Percentiles rank a stretch among this genome's conserved stretches.
phyloP scores from a whole-genome alignment of 2,888 invertebrate species.

The Gonocerus acuteangulatus region DNA sequence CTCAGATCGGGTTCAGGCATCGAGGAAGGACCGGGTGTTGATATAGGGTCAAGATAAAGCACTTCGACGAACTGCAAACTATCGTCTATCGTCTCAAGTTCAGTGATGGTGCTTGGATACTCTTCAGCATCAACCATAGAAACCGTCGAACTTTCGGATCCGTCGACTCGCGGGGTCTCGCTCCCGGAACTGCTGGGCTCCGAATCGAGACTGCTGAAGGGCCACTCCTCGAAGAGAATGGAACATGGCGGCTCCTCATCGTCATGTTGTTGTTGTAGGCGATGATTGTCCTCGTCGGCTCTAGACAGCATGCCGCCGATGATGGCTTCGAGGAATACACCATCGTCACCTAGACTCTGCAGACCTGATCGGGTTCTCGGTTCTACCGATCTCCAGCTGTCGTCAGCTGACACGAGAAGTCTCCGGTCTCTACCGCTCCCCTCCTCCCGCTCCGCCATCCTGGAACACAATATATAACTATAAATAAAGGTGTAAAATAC shows the following conservation, averaged over 20 bases:
- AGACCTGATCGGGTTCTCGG: background rate
- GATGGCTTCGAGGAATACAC: constrained; percentile 31
- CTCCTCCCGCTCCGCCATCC: constrained; percentile 15
- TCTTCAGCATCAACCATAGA: constrained; percentile 2
- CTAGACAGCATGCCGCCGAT: constrained; percentile 27
- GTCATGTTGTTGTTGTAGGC: constrained; percentile 1
- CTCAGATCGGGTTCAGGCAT: background rate
- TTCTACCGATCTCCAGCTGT: background rate
- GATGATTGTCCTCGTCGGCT: background rate
- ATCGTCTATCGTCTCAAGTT: constrained; percentile 5
- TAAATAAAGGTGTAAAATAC: background rate
- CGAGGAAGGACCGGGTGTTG: constrained; percentile 4
- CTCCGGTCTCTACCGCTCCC: background rate
- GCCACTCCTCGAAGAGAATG: constrained; percentile 22
- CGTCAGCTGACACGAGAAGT: constrained; percentile 3
- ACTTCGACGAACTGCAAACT: background rate
- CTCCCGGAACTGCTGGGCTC: constrained; percentile 12
- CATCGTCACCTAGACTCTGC: constrained; percentile 29
- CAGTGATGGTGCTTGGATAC: constrained; percentile 9
- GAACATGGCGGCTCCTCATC: background rate
- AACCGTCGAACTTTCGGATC: constrained; percentile 5
- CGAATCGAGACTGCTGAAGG: constrained; percentile 19
- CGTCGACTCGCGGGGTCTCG: background rate
- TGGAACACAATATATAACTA: background rate
- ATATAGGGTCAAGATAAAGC: background rate